Evolutionary conservation across 2,113 vertebrate species (phyloP).

Genomic region (Chlorodrepanis virens): DNA sequence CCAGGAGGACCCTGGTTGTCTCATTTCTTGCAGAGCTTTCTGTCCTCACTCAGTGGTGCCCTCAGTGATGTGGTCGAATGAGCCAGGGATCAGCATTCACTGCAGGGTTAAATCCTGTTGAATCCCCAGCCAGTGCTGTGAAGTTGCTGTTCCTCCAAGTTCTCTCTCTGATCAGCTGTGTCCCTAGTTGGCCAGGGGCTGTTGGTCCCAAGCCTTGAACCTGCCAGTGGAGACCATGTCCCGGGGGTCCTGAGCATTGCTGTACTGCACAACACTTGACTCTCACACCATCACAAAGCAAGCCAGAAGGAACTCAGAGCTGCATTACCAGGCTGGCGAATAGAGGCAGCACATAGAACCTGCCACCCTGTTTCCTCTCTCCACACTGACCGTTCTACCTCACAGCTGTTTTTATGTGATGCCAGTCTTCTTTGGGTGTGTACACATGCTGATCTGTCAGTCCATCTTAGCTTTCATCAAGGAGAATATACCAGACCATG

Average conservation of each 20-base stretch:
- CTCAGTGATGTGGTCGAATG: rapidly evolving
- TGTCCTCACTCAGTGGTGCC: not conserved
- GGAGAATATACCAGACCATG: not conserved
- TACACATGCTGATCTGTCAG: not conserved
- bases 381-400: rapidly evolving
- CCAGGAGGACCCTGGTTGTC: not conserved
- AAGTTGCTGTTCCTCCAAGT: not conserved
- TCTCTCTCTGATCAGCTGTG: not conserved
- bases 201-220: not conserved
- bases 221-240: rapidly evolving
- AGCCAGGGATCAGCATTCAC: not conserved
- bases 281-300: not conserved
- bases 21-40: not conserved
- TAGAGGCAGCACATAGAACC: not conserved
- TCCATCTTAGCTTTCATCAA: not conserved
- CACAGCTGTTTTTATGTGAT: not conserved
- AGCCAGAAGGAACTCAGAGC: not conserved
- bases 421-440: not conserved
- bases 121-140: not conserved
- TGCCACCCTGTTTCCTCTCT: not conserved
- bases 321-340: not conserved
- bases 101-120: not conserved
- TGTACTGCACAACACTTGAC: not conserved
- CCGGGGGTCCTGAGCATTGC: not conserved
- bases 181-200: rapidly evolving